These are phyloP conservation scores for Campopleginae sp. DNA, from an alignment of 2,888 invertebrate genomes.

Conservation along the genomic window DNA sequence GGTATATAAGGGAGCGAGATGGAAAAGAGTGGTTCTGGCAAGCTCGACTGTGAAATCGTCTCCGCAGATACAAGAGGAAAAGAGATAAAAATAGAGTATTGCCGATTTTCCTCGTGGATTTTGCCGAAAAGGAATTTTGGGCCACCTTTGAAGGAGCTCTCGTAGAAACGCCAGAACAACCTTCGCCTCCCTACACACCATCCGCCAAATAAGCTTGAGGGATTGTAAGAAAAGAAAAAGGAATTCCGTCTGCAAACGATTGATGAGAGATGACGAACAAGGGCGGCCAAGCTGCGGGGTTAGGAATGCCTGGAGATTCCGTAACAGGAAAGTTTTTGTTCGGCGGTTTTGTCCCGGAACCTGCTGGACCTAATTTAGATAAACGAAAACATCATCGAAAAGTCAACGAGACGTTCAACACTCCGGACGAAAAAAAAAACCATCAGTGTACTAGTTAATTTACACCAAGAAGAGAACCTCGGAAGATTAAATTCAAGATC, in stretches of 20 bases:
- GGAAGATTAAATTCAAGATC: not conserved
- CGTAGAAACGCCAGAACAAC: constrained; percentile 34
- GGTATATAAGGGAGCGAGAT: constrained; percentile 34
- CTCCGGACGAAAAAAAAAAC: not conserved
- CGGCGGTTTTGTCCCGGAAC: not conserved
- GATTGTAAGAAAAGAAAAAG: constrained; percentile 1
- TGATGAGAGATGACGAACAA: constrained; percentile 41
- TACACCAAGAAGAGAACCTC: not conserved
- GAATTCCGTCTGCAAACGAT: constrained; percentile 63
- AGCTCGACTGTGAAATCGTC: constrained; percentile 47
- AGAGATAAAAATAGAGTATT: constrained; percentile 61
- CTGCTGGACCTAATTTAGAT: not conserved
- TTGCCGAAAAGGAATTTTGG: constrained; percentile 73
- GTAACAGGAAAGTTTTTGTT: not conserved
- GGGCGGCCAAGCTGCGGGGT: constrained; percentile 15
- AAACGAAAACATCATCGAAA: not conserved
- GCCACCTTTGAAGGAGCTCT: constrained; percentile 73
- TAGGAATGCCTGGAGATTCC: not conserved
- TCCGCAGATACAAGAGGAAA: constrained; percentile 26
- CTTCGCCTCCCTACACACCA: constrained; percentile 14
- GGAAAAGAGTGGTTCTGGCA: constrained; percentile 60
- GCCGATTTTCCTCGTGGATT: constrained; percentile 75
- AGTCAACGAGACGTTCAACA: not conserved
- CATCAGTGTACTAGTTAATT: not conserved
- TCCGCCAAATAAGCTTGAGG: not conserved